These are phyloP conservation scores for Amphimedon queenslandica DNA, from an alignment of 37 sponge, comb jelly and placozoan genomes.

Conservation along the genomic window DNA sequence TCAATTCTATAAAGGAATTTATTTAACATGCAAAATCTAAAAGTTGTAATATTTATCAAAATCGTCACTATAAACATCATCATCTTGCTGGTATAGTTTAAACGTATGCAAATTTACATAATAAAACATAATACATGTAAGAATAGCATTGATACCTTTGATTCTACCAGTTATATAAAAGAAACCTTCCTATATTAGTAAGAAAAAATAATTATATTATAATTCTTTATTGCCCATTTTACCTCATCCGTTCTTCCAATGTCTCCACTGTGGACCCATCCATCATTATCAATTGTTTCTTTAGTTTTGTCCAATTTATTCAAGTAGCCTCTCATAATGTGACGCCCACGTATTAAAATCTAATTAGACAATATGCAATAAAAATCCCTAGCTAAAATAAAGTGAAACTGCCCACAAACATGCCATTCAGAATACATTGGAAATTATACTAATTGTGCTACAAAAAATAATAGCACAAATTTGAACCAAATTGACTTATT, in stretches of 20 bases:
- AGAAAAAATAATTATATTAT: background rate
- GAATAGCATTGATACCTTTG: constrained; percentile 39
- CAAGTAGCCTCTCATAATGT: constrained; percentile 88
- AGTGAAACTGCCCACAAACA: too few relatives aligned
- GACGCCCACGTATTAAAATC: constrained; percentile 72
- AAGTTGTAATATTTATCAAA: too few relatives aligned
- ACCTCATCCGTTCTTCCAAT: constrained; percentile 65
- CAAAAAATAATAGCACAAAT: too few relatives aligned
- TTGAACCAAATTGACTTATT: too few relatives aligned
- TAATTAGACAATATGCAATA: background rate
- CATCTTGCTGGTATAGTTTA: too few relatives aligned
- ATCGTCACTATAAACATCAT: background rate
- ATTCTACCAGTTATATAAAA: constrained; percentile 69
- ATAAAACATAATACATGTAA: background rate
- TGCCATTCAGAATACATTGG: too few relatives aligned
- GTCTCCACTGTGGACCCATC: constrained; percentile 92
- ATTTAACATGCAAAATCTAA: too few relatives aligned
- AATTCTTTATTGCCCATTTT: background rate
- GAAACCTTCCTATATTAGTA: constrained; percentile 46
- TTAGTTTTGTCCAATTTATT: constrained; percentile 61
- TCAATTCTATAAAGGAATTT: constrained; percentile 48
- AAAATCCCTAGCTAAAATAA: too few relatives aligned
- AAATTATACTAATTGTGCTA: too few relatives aligned
- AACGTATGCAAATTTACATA: background rate
- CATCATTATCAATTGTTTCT: constrained; percentile 81